Conservation (phyloP, 1,140 invertebrate genomes). For the Aphelenchoides besseyi region DNA sequence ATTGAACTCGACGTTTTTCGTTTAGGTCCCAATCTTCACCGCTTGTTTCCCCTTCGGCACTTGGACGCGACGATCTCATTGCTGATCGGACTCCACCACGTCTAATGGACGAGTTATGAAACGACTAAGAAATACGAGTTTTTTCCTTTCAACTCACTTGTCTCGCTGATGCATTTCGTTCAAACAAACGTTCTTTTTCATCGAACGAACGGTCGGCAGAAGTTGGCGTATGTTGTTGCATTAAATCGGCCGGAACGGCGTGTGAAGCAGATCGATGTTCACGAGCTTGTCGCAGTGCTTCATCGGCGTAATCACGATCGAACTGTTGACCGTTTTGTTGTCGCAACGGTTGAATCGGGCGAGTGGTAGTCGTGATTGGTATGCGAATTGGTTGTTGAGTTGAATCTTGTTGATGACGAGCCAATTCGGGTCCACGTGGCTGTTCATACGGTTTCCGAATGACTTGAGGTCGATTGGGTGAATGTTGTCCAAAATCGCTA, state of each 20-base stretch:
- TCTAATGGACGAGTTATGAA: background rate
- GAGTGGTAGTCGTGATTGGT: background rate
- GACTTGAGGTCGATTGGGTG: conserved; percentile 14
- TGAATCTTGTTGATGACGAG: background rate
- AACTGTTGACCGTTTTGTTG: background rate
- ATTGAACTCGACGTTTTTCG: background rate
- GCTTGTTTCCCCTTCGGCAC: background rate
- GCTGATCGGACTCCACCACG: conserved; percentile 17
- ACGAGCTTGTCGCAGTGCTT: background rate
- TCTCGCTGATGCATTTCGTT: background rate
- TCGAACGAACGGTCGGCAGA: conserved; percentile 12
- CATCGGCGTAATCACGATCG: background rate
- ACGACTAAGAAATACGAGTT: background rate
- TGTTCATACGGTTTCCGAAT: conserved; percentile 15
- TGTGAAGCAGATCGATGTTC: conserved; percentile 4
- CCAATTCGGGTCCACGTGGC: background rate
- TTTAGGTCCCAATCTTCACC: conserved; percentile 1
- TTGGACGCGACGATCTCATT: background rate
- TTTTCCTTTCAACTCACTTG: background rate
- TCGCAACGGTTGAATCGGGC: background rate
- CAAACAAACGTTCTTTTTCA: conserved; percentile 16
- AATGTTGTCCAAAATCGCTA: conserved; percentile 1
- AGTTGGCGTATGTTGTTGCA: background rate
- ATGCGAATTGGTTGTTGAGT: background rate
- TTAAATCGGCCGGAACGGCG: background rate